Conservation (phyloP, 2,888 invertebrate species). For the Lasioglossum oenotherae region DNA sequence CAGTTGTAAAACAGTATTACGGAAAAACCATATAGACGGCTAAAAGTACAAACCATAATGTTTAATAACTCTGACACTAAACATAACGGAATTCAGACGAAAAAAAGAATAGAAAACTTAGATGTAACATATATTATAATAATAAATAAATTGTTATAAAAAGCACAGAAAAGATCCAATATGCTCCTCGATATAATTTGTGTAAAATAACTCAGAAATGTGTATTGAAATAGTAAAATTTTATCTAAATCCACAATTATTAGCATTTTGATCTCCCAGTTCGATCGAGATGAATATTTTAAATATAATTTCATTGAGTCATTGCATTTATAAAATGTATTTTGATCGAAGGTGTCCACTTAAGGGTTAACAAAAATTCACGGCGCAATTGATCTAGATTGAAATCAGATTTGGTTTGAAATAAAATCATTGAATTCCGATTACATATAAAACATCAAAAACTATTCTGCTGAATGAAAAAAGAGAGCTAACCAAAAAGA, state of each 20-base stretch:
- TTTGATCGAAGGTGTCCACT: background rate
- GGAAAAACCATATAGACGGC: background rate
- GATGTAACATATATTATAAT: background rate
- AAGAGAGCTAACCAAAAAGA: background rate
- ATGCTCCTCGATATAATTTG: too few species aligned
- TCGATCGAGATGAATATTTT: background rate
- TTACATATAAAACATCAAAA: background rate
- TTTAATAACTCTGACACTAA: background rate
- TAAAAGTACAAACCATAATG: background rate
- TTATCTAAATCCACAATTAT: too few species aligned
- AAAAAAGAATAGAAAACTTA: background rate
- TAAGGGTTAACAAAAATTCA: background rate
- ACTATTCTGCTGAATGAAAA: background rate
- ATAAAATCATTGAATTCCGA: conserved; percentile 4
- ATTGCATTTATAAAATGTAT: background rate
- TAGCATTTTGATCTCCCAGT: background rate
- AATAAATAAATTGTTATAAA: background rate
- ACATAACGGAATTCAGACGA: background rate
- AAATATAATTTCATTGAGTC: background rate
- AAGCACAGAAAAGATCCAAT: conserved; percentile 7
- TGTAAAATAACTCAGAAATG: background rate
- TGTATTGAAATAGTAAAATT: too few species aligned
- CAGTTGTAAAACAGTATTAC: background rate
- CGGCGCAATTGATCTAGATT: conserved; percentile 5
- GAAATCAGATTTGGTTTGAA: background rate